Base-by-base conservation (phyloP, 2,113 vertebrate species). In the Aramus guarauna region DNA sequence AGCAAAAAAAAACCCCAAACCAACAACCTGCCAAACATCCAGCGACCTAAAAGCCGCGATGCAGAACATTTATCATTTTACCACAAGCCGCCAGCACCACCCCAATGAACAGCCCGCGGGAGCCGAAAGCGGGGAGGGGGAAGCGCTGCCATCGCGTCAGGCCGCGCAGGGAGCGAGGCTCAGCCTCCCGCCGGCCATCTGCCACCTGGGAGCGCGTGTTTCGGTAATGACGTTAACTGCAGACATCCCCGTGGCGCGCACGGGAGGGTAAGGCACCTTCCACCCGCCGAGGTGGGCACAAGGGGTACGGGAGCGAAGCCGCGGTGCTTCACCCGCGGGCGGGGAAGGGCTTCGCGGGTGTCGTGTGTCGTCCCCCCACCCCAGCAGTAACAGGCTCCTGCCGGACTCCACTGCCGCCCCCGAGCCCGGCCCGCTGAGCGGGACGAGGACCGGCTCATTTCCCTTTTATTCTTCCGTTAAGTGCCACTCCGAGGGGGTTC, bases 71-170 rank as follows among this genome's bases (percentile, higher is more conserved):
- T 13, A 43, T 23, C 55, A 4, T 66, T 29, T 45, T 15, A 15
- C 75, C 52, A 9, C 58, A 16, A 71, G 37, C 56, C 66, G 19
- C 6, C 47, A 8, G 37, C 90, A 9, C 32, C 7, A 41, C 39
- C 39, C 39, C 39, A 41, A 41, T 12, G 12, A 41, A 41, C 39
- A 41, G 39, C 39, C 39, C 39, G 41, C 72, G 4, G 23, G 0
- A 4, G 56, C 75, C 11, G n/a, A 9, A 5, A 1, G 39, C 29
- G 21, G 29, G 77, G 15, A 9, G n/a, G 23, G 19, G 47, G 55
- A 7, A 17, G 37, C 29, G 45, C 69, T 16, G n/a, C 15, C 21
- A 2, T 1, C 47, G 2, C 13, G 6, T 9, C 41, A 1, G 32
- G 20, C 47, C 2, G 9, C 0, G 39, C 62, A 5, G 32, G 55